Conservation (phyloP, 2,113 vertebrate genomes). For the Lepisosteus oculatus region DNA sequence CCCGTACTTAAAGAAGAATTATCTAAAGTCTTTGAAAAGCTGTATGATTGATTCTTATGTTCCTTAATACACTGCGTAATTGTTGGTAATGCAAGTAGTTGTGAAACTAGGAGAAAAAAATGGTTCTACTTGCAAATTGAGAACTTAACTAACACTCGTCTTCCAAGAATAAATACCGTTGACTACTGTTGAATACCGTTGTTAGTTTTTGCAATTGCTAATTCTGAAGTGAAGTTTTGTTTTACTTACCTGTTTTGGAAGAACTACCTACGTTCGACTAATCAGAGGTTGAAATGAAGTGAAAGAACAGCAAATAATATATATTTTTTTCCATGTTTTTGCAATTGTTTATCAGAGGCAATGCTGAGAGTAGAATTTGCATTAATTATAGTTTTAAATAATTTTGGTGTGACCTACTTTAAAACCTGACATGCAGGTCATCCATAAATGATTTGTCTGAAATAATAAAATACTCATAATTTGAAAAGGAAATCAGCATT, state of each 20-base stretch:
- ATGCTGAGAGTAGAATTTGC: constrained; percentile 17
- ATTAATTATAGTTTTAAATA: constrained; percentile 16
- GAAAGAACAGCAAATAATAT: background rate
- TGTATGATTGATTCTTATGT: too few relatives aligned
- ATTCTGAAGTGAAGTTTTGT: background rate
- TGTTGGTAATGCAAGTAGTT: too few relatives aligned
- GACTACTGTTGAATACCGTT: too few relatives aligned
- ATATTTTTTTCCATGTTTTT: constrained; percentile 5
- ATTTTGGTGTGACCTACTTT: constrained; percentile 33
- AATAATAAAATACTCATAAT: constrained; percentile 23
- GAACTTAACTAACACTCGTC: too few relatives aligned
- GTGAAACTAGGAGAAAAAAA: too few relatives aligned
- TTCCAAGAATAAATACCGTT: too few relatives aligned
- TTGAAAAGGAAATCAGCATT: background rate
- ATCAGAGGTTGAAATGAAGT: background rate
- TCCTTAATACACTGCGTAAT: too few relatives aligned
- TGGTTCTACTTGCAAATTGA: too few relatives aligned
- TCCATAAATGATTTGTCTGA: constrained; percentile 7
- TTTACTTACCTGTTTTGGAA: background rate
- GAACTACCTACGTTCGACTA: background rate
- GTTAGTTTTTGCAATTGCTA: too few relatives aligned
- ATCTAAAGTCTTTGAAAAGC: too few relatives aligned
- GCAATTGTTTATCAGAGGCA: background rate
- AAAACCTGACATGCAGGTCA: constrained; percentile 12
- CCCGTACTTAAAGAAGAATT: too few relatives aligned